Evolutionary conservation across 2,888 invertebrate species (phyloP), one percentile per base, ranked within the genome.

Genomic region (Galeruca laticollis): DNA sequence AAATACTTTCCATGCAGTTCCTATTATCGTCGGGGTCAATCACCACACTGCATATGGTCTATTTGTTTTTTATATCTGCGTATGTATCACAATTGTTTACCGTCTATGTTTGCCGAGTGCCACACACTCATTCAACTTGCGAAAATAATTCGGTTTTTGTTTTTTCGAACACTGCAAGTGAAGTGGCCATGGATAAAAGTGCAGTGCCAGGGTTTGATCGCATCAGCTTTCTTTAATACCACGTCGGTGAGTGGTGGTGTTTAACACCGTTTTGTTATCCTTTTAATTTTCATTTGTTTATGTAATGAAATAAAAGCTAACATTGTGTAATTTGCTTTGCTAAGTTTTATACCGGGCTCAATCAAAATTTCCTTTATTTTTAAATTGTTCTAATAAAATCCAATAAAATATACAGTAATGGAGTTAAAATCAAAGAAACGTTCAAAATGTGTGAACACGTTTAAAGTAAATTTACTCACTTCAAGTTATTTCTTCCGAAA

Each of bases 11-110:
- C 47, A 47, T 47, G 47, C 47, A 47, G 18, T 40, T 40, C 40
- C 73, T 69, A 69, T 75, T 77, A 79, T 80, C 78, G 73, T 71
- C 67, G 78, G 75, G 84, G 84, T 84, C 83, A 83, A 78, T 83
- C 82, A 83, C 83, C 73, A 75, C 77, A 77, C 77, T 80, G 80
- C 82, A 82, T 75, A 82, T 81, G 81, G 78, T 81, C 81, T 83
- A 82, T 84, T 83, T 83, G 82, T 82, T 83, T 83, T 83, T 83
- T 83, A 81, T 82, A 82, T 82, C 82, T 66, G 59, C 47, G 47
- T 57, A 57, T 80, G 75, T 77, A 78, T 74, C 73, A 68, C 75
- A 73, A 75, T 74, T 80, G 80, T 80, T 80, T 80, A 77, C 77
- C 74, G 82, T 81, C 82, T 82, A 81, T 82, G 81, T 83, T 82